A percentile compares a stretch with the other conserved stretches of the same genome.
Evolutionary conservation across 2,888 invertebrate genomes (phyloP).

Genomic region (Gasteruption jaculator): DNA sequence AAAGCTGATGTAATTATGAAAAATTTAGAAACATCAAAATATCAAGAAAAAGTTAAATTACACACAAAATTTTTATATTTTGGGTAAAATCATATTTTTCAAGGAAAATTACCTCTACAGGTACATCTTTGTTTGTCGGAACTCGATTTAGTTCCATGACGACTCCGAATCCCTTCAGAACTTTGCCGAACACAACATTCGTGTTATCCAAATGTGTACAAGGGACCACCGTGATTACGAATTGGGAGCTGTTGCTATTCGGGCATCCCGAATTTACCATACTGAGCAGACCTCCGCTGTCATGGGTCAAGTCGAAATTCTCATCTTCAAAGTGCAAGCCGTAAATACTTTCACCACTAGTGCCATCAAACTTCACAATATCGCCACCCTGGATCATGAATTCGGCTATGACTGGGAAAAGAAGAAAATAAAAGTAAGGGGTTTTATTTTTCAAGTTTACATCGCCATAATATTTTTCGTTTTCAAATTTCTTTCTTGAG

Average conservation of each 20-base stretch:
- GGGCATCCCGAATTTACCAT: slow-evolving; percentile 75
- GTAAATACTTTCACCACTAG: slow-evolving; percentile 92
- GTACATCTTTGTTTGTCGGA: slow-evolving; percentile 58
- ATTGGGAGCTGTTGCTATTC: slow-evolving; percentile 91
- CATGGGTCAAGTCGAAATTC: slow-evolving; percentile 67
- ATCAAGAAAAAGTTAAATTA: too few species aligned
- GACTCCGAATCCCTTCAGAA: slow-evolving; percentile 71
- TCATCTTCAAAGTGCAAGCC: slow-evolving; percentile 88
- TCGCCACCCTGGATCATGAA: slow-evolving; percentile 90
- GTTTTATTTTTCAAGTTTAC: too few species aligned
- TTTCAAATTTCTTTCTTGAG: too few species aligned
- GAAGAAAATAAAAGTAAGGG: slow-evolving; percentile 9
- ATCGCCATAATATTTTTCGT: too few species aligned
- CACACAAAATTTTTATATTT: too few species aligned
- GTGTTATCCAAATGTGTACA: slow-evolving; percentile 74
- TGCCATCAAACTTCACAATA: slow-evolving; percentile 74
- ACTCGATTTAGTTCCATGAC: slow-evolving; percentile 67
- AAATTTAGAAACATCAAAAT: too few species aligned
- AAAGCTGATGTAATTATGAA: not conserved
- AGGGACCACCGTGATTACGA: slow-evolving; percentile 78
- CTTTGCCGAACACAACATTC: slow-evolving; percentile 79
- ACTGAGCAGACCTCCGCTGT: slow-evolving; percentile 64
- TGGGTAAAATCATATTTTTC: not conserved
- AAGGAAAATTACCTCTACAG: slow-evolving; percentile 59
- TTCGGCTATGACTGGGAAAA: slow-evolving; percentile 66